phyloP scores from a whole-genome alignment of 2,113 vertebrate genomes.

The Dissostichus mawsoni region DNA sequence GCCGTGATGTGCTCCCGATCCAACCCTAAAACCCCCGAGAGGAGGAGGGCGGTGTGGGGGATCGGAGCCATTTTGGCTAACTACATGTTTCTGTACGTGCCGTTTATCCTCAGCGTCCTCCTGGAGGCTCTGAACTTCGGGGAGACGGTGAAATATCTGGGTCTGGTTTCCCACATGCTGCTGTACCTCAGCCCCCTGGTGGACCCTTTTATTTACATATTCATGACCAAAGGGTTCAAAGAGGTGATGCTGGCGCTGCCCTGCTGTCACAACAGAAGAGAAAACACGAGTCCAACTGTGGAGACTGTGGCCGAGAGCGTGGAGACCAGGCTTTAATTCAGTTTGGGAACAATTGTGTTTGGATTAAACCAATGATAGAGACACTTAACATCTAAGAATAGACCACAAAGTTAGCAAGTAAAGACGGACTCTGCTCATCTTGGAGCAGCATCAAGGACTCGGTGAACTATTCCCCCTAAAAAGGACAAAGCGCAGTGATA shows the following conservation, averaged over 20 bases:
- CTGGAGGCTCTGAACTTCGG: conserved; percentile 62
- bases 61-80: conserved; percentile 64
- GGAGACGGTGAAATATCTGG: conserved; percentile 55
- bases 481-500: no score
- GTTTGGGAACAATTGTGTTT: no score
- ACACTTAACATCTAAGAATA: no score
- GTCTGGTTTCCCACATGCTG: conserved; percentile 66
- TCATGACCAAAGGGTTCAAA: conserved; percentile 69
- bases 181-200: conserved; percentile 77
- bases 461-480: no score
- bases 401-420: no score
- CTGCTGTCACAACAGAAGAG: conserved; percentile 49
- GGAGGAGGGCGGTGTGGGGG: conserved; percentile 58
- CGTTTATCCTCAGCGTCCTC: conserved; percentile 74
- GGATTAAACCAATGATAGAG: no score
- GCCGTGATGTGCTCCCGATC: conserved; percentile 61
- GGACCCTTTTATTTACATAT: conserved; percentile 78
- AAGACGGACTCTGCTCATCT: no score
- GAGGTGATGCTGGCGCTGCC: conserved; percentile 69
- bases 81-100: conserved; percentile 75
- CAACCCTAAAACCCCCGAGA: conserved; percentile 27
- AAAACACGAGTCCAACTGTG: conserved; percentile 36
- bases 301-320: conserved; percentile 68
- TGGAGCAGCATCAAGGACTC: no score
- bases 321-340: conserved; percentile 63